These are phyloP conservation scores for Temnothorax longispinosus DNA, from an alignment of 1,140 invertebrate genomes.

Conservation along the genomic window DNA sequence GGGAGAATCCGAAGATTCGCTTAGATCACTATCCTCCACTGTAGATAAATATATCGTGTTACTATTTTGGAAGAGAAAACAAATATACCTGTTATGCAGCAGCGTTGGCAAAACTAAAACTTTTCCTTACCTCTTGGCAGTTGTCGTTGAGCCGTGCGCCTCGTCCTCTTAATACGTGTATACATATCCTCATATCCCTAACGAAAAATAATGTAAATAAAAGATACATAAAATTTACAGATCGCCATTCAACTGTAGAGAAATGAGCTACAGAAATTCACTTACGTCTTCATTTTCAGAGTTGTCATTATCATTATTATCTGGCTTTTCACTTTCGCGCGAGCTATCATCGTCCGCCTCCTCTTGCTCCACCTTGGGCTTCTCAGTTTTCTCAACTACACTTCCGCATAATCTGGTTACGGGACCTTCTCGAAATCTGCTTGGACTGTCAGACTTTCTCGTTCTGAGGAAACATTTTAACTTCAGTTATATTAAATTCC, in stretches of 20 bases:
- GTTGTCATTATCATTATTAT: slow-evolving; percentile 84
- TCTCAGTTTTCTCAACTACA: slow-evolving; percentile 78
- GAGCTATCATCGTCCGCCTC: slow-evolving; percentile 79
- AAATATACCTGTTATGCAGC: not conserved
- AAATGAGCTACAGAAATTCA: slow-evolving; percentile 14
- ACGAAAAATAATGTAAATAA: slow-evolving; percentile 39
- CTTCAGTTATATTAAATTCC: not conserved
- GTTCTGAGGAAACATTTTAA: slow-evolving; percentile 67
- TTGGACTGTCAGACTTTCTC: slow-evolving; percentile 80
- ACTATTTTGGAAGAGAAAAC: not conserved
- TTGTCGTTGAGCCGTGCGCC: slow-evolving; percentile 83
- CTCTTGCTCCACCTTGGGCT: slow-evolving; percentile 77
- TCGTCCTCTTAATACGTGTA: slow-evolving; percentile 87
- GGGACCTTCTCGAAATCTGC: slow-evolving; percentile 82
- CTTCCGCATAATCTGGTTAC: slow-evolving; percentile 81
- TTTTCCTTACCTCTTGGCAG: slow-evolving; percentile 80
- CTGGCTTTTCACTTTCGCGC: slow-evolving; percentile 79
- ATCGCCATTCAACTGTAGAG: slow-evolving; percentile 6
- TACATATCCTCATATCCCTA: slow-evolving; percentile 88
- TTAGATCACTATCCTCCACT: slow-evolving; percentile 82
- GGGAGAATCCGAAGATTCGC: slow-evolving; percentile 84
- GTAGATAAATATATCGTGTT: slow-evolving; percentile 12
- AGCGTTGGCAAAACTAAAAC: slow-evolving; percentile 63
- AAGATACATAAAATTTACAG: slow-evolving; percentile 13
- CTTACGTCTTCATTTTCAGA: slow-evolving; percentile 83